Evolutionary conservation across 2,888 invertebrate species (phyloP).

Genomic region (Tipula confusa): DNA sequence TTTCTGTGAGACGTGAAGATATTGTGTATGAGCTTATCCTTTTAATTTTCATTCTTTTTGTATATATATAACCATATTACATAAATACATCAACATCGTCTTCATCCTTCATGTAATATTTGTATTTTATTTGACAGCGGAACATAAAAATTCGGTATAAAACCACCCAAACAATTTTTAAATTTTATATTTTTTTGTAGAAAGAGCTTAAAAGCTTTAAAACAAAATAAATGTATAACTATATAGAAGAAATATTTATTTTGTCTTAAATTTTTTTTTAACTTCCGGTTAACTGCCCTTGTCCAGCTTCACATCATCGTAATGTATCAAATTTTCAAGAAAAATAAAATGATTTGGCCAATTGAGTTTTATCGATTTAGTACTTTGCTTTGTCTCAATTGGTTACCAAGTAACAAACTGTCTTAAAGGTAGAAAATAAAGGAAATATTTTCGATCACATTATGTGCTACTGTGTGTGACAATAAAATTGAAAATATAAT

Average conservation of each 20-base stretch:
- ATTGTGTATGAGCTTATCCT: not conserved
- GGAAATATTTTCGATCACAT: not conserved
- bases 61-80: not conserved
- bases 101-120: not conserved
- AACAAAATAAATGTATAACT: not conserved
- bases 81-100: not conserved
- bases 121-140: not conserved
- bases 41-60: not conserved
- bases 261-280: not conserved
- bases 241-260: not conserved
- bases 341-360: not conserved
- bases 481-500: not conserved
- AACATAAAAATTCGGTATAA: not conserved
- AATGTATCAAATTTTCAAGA: not conserved
- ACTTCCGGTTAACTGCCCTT: not conserved
- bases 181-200: not conserved
- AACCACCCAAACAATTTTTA: not conserved
- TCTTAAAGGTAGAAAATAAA: not conserved
- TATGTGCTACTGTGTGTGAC: not conserved
- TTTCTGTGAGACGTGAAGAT: not conserved
- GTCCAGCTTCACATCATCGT: not conserved
- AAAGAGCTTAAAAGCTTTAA: not conserved
- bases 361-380: not conserved
- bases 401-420: not conserved
- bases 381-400: not conserved